Percentiles rank a stretch among this genome's conserved stretches.
phyloP scores from a whole-genome alignment of 2,888 invertebrate genomes.

The Alloscopus bannaensis region DNA sequence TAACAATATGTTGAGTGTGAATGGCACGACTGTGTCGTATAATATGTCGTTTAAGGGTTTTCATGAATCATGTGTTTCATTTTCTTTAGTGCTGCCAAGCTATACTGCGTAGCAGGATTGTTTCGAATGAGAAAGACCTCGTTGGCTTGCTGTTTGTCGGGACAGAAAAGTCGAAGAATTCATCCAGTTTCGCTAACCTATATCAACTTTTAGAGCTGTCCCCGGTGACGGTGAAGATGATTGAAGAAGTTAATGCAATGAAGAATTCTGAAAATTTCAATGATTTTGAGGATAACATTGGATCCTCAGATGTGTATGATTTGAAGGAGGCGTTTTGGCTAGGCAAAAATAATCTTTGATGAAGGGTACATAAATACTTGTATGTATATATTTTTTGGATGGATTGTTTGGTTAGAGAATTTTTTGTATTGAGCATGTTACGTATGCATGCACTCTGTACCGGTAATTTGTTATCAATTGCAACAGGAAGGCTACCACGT shows the following conservation, averaged over 20 bases:
- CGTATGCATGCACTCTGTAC: too few relatives aligned
- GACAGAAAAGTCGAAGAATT: slow-evolving; percentile 66
- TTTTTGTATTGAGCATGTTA: too few relatives aligned
- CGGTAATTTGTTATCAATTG: too few relatives aligned
- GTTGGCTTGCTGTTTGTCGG: slow-evolving; percentile 67
- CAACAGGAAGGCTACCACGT: slow-evolving; percentile 64
- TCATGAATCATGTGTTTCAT: background rate
- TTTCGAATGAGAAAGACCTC: slow-evolving; percentile 64
- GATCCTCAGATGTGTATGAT: slow-evolving; percentile 56
- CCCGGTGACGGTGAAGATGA: slow-evolving; percentile 62
- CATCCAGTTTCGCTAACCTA: slow-evolving; percentile 62
- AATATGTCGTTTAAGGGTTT: too few relatives aligned
- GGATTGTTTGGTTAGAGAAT: too few relatives aligned
- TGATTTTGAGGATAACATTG: slow-evolving; percentile 67
- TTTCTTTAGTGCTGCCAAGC: slow-evolving; percentile 68
- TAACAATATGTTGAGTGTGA: too few relatives aligned
- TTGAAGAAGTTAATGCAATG: slow-evolving; percentile 66
- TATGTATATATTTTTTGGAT: background rate
- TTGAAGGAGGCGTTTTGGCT: slow-evolving; percentile 71
- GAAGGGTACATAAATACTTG: slow-evolving; percentile 59
- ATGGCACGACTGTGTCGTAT: background rate
- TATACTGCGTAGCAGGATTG: slow-evolving; percentile 68
- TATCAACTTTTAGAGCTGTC: slow-evolving; percentile 67
- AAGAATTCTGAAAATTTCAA: slow-evolving; percentile 56
- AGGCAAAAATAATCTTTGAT: slow-evolving; percentile 66